Base-by-base conservation (phyloP, 2,888 invertebrate species). In the Tetanocera ferruginea region DNA sequence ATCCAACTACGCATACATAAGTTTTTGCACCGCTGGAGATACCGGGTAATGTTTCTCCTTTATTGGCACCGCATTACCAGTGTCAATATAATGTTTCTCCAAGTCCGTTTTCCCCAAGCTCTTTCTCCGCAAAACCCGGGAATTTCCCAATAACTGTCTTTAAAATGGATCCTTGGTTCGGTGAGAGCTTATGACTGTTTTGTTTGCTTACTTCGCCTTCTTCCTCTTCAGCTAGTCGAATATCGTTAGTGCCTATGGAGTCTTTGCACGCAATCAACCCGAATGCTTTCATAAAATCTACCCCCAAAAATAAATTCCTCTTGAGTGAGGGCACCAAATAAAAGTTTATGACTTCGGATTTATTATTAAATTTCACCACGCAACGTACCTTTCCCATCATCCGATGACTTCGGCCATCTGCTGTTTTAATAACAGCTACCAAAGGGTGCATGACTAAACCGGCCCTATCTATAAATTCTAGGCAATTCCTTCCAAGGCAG, bases 1-100 rank as follows among this genome's bases (percentile, higher is more conserved):
- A 34, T 76, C 71, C 23, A 76, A 34, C 52, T 76, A 62, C 31
- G 69, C 76, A 52, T 52, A 52, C 17, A 19, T 52, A 3, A 52
- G 19, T 8, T 3, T 52, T 52, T 52, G 52, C 31, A 34, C 31
- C 5, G 31, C 31, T 34, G 31, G 31, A 34, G 31, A 34, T 3
- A 34, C 31, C 31, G 52, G 52, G 19, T 52, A 52, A 8, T 52
- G 19, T 8, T 19, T 52, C 9, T n/a, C 19, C 6, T 52, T 52
- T 3, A n/a, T 52, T 4, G 52, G 9, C 19, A 19, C 17, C 3
- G 52, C 52, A 8, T 52, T 8, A 8, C 52, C 52, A 52, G 52
- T 52, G 19, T 52, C 52, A 8, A 52, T 52, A 52, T 3, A n/a
- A 52, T 52, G 52, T 19, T 52, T 3, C 6, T 52, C 52, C 9